These are phyloP conservation scores for Drosophila navojoa DNA, from an alignment of 1,140 invertebrate genomes.

Conservation along the genomic window DNA sequence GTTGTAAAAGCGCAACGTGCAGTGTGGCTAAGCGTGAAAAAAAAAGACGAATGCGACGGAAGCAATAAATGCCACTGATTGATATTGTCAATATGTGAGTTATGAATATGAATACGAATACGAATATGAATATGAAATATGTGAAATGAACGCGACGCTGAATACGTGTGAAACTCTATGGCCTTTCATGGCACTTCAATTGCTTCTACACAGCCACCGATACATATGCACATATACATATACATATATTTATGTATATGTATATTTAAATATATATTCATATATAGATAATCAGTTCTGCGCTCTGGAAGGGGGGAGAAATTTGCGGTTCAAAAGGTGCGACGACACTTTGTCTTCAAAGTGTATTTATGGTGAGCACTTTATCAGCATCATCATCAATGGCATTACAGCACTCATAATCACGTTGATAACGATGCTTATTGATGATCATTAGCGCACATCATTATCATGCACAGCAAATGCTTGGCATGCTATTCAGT, in stretches of 20 bases:
- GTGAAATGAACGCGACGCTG: slow-evolving; percentile 43
- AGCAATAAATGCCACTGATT: slow-evolving; percentile 42
- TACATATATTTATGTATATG: too few relatives aligned
- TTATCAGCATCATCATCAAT: slow-evolving; percentile 49
- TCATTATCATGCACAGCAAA: background rate
- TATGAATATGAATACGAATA: slow-evolving; percentile 17
- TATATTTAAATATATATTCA: too few relatives aligned
- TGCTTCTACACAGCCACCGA: slow-evolving; percentile 12
- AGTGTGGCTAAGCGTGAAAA: background rate
- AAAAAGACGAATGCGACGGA: slow-evolving; percentile 15
- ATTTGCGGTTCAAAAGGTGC: background rate
- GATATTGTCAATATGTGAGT: slow-evolving; percentile 43
- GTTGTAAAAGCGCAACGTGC: background rate
- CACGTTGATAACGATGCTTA: background rate
- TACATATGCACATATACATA: background rate
- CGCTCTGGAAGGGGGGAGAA: background rate
- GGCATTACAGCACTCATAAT: slow-evolving; percentile 5
- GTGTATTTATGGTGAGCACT: slow-evolving; percentile 66
- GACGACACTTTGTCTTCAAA: slow-evolving; percentile 50
- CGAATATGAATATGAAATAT: slow-evolving; percentile 43
- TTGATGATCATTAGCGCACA: background rate
- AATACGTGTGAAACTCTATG: slow-evolving; percentile 3
- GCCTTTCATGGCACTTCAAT: slow-evolving; percentile 35
- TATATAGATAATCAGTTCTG: slow-evolving; percentile 9
- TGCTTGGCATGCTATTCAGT: slow-evolving; percentile 13